These are phyloP conservation scores for Trachelus troglodyta DNA, from an alignment of 2,888 invertebrate genomes.

Conservation along the genomic window DNA sequence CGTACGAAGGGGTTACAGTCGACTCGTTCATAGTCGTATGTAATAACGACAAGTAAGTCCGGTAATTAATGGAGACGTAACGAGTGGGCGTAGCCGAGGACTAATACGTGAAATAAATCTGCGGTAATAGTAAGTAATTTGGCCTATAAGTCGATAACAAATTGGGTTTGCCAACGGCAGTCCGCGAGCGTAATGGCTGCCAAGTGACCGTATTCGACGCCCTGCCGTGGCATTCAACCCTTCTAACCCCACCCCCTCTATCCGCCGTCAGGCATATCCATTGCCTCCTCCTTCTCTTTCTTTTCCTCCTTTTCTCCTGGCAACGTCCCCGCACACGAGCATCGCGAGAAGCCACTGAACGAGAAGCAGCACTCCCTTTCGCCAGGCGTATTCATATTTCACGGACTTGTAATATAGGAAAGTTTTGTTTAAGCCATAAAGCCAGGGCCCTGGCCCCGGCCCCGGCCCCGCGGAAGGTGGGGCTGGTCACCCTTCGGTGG, in stretches of 20 bases:
- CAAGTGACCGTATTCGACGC: constrained; percentile 61
- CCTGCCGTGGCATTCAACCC: constrained; percentile 31
- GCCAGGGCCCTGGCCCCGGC: constrained; percentile 40
- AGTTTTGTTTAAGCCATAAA: constrained; percentile 65
- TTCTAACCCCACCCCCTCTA: constrained; percentile 29
- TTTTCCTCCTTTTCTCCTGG: constrained; percentile 14
- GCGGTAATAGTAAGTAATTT: constrained; percentile 66
- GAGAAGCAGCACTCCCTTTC: constrained; percentile 41
- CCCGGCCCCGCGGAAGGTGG: constrained; percentile 16
- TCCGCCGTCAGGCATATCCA: background rate
- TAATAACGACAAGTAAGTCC: constrained; percentile 11
- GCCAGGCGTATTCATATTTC: constrained; percentile 62
- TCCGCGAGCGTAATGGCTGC: constrained; percentile 58
- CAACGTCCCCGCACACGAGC: constrained; percentile 10
- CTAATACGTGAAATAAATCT: constrained; percentile 66
- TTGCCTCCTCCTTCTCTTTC: constrained; percentile 10
- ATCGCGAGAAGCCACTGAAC: constrained; percentile 16
- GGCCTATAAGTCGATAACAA: constrained; percentile 67
- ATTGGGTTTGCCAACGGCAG: constrained; percentile 64
- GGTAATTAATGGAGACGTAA: constrained; percentile 63
- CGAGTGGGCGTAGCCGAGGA: constrained; percentile 51
- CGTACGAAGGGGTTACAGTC: background rate
- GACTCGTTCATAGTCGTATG: background rate
- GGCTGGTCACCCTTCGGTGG: constrained; percentile 49
- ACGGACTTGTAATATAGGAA: constrained; percentile 63